These are phyloP conservation scores for Andrena dorsata DNA, from an alignment of 2,888 invertebrate species.

Conservation along the genomic window DNA sequence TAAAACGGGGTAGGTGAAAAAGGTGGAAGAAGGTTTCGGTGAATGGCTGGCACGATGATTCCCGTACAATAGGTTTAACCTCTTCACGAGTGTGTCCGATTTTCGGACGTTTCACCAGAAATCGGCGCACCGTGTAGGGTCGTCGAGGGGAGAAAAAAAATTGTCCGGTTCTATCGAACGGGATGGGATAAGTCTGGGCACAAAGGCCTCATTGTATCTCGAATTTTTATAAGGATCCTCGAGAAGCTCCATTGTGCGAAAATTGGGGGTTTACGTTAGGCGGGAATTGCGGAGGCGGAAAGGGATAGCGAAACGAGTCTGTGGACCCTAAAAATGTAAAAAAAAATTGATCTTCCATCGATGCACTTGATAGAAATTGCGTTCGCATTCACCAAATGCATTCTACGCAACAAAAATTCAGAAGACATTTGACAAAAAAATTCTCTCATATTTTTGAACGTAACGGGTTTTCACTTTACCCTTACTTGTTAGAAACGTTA, in stretches of 20 bases:
- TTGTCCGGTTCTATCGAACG: slow-evolving; percentile 74
- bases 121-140: slow-evolving; percentile 54
- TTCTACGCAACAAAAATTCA: neutral
- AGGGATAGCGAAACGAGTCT: slow-evolving; percentile 80
- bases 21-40: slow-evolving; percentile 45
- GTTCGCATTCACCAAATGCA: neutral
- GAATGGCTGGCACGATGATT: slow-evolving; percentile 53
- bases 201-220: slow-evolving; percentile 79
- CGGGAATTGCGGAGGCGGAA: slow-evolving; percentile 77
- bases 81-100: slow-evolving; percentile 69
- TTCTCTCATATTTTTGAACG: neutral
- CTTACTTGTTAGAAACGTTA: too few species aligned
- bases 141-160: slow-evolving; percentile 65
- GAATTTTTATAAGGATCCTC: slow-evolving; percentile 81
- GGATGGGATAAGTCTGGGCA: slow-evolving; percentile 80
- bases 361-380: slow-evolving; percentile 1
- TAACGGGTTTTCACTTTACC: neutral
- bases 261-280: slow-evolving; percentile 78
- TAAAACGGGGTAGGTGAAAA: slow-evolving; percentile 22
- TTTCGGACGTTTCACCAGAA: slow-evolving; percentile 67
- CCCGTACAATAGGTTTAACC: slow-evolving; percentile 66
- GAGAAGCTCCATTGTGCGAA: slow-evolving; percentile 80
- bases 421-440: neutral
- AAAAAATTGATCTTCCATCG: slow-evolving; percentile 71
- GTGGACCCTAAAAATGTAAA: slow-evolving; percentile 74